A percentile compares a stretch with the other conserved stretches of the same genome.
phyloP scores from a whole-genome alignment of 2,888 invertebrate genomes.

The Chymomyza amoena region DNA sequence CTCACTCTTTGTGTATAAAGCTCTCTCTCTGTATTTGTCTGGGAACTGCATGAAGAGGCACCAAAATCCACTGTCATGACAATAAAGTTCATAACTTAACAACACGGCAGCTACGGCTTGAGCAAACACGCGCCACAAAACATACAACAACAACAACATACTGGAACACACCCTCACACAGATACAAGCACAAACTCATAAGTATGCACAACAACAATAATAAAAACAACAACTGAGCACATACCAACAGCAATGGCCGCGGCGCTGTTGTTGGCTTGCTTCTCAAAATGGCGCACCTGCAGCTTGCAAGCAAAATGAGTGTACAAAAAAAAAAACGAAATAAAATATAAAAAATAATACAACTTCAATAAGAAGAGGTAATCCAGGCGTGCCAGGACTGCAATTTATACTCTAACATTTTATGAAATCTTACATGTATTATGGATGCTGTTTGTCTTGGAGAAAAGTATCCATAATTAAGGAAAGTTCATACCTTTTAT shows the following conservation, averaged over 20 bases:
- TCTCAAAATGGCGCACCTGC: conserved; percentile 3
- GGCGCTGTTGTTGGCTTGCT: background rate
- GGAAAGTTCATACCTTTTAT: background rate
- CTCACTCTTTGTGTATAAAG: background rate
- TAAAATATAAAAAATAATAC: background rate
- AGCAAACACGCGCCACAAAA: background rate
- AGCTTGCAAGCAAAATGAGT: background rate
- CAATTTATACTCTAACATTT: background rate
- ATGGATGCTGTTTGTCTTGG: background rate
- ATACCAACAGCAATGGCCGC: background rate
- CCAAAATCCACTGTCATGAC: conserved; percentile 37
- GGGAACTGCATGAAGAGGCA: background rate
- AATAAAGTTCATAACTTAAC: conserved; percentile 40
- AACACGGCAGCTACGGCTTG: conserved; percentile 10
- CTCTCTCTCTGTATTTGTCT: background rate
- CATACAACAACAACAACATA: background rate
- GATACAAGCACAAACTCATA: no score
- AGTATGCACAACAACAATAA: background rate
- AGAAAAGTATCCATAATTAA: background rate
- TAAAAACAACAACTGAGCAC: background rate
- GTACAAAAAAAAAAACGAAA: background rate
- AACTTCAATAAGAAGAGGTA: background rate
- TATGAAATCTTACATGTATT: background rate
- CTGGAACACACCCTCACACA: background rate
- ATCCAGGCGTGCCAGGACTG: no score